These are phyloP conservation scores for Siniperca scherzeri DNA, from an alignment of 2,797 vertebrate genomes.

Conservation along the genomic window DNA sequence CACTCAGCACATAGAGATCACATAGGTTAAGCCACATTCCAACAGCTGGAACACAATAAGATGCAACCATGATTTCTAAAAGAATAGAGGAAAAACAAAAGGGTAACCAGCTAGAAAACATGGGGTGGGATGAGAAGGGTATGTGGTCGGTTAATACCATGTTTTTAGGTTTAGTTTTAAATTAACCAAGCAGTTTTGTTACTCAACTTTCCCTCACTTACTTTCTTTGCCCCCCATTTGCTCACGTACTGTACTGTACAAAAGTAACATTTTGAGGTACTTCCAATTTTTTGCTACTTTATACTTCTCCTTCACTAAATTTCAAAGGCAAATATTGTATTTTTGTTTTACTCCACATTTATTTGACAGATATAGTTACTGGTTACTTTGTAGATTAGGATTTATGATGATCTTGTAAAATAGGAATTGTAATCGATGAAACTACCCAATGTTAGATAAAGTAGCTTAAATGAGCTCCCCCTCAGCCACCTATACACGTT, in stretches of 20 bases:
- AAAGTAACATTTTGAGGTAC: neutral
- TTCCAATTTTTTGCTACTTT: neutral
- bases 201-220: constrained; percentile 6
- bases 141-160: neutral
- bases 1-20: constrained; percentile 74
- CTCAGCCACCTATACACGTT: neutral
- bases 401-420: constrained; percentile 6
- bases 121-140: neutral
- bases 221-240: neutral
- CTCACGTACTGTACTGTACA: neutral
- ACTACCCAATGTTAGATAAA: constrained; percentile 1
- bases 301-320: neutral
- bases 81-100: constrained; percentile 56
- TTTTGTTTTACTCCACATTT: neutral
- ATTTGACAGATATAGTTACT: neutral
- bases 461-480: constrained; percentile 3
- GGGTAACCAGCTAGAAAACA: constrained; percentile 32
- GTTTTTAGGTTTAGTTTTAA: constrained; percentile 16
- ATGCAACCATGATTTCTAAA: constrained; percentile 51
- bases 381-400: neutral
- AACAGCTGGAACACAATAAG: constrained; percentile 76
- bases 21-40: constrained; percentile 79
- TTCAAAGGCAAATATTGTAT: neutral
- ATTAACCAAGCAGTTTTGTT: constrained; percentile 17
- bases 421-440: neutral